phyloP scores from a whole-genome alignment of 2,888 invertebrate genomes.

The Strigamia maritima region DNA sequence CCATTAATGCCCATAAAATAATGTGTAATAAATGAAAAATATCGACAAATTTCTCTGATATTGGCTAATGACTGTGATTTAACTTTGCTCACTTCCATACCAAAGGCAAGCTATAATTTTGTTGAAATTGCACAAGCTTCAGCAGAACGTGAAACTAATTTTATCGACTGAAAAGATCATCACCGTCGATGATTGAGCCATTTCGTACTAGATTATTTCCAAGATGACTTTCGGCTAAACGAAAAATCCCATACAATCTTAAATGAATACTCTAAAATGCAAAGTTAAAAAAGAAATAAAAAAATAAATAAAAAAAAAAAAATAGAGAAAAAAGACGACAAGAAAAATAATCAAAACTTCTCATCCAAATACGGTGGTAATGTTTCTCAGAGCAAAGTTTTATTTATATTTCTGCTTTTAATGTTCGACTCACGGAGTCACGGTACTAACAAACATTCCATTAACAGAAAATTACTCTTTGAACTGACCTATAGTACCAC shows the following conservation, averaged over 20 bases:
- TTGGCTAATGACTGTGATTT: constrained; percentile 28
- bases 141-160: constrained; percentile 32
- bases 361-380: background rate
- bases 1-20: background rate
- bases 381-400: background rate
- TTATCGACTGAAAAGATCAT: constrained; percentile 34
- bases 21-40: background rate
- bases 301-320: background rate
- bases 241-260: constrained; percentile 12
- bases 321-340: background rate
- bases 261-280: constrained; percentile 24
- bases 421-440: background rate
- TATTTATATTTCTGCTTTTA: background rate
- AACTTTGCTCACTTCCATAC: constrained; percentile 17
- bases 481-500: background rate
- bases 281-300: background rate
- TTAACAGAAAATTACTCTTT: constrained; percentile 20
- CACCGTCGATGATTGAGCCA: constrained; percentile 27
- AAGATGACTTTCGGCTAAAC: constrained; percentile 30
- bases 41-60: background rate
- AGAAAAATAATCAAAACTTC: background rate
- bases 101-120: constrained; percentile 17
- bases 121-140: constrained; percentile 30
- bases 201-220: constrained; percentile 8
- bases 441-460: background rate